A percentile compares a stretch with the other conserved stretches of the same genome.
Conservation (phyloP, 1,140 invertebrate species). For the Cardiocondyla obscurior region DNA sequence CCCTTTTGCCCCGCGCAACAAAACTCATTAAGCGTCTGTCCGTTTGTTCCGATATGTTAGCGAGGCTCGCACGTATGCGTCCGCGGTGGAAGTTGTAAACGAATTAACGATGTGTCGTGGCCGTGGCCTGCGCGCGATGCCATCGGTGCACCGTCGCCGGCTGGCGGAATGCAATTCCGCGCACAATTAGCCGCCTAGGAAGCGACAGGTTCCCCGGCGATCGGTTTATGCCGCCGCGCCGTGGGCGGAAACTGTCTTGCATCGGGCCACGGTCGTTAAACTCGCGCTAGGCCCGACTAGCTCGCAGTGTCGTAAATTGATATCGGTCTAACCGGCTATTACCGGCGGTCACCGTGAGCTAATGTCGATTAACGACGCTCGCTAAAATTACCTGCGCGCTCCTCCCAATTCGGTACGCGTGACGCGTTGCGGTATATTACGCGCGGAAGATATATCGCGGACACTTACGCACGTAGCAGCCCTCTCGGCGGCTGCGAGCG, state of each 20-base stretch:
- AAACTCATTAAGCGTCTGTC: conserved; percentile 82
- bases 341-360: conserved; percentile 7
- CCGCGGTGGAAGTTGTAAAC: conserved; percentile 73
- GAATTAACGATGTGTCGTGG: conserved; percentile 77
- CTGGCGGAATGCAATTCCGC: conserved; percentile 53
- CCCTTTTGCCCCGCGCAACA: conserved; percentile 59
- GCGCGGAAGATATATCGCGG: background rate
- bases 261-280: conserved; percentile 48
- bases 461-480: background rate
- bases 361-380: conserved; percentile 32
- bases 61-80: conserved; percentile 60
- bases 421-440: background rate
- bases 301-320: conserved; percentile 29
- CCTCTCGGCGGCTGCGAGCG: background rate
- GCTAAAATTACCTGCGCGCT: background rate
- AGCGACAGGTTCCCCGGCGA: conserved; percentile 43
- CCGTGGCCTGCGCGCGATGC: conserved; percentile 56
- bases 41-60: conserved; percentile 78
- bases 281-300: background rate
- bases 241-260: conserved; percentile 50
- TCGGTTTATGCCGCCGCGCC: conserved; percentile 42
- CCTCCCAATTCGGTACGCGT: background rate
- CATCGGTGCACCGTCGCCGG: conserved; percentile 38
- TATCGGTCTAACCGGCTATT: conserved; percentile 27
- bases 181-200: conserved; percentile 53